Base-by-base conservation (phyloP, 1,140 invertebrate genomes). In the Listronotus bonariensis region DNA sequence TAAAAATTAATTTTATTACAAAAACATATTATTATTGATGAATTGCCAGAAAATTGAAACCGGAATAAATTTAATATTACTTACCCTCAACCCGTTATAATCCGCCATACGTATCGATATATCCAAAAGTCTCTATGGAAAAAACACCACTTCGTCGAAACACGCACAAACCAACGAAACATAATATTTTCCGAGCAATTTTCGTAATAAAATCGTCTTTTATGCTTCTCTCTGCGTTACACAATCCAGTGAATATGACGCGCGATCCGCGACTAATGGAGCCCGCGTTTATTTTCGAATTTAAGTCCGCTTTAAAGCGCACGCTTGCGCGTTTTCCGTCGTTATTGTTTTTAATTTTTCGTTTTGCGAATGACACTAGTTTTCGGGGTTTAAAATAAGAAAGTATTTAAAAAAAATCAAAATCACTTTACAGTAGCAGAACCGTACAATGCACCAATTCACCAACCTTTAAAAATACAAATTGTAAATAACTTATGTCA, bases 41-140 rank as follows among this genome's bases (percentile, higher is more conserved):
- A n/a, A n/a, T 26, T 26, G 40, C 14, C 40, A 41, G 14, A 12
- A 41, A 12, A 41, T 41, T 41, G 1, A 41, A n/a, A n/a, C n/a
- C n/a, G n/a, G n/a, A n/a, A n/a, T n/a, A n/a, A n/a, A n/a, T 41
- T 41, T 41, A 11, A 12, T 3, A 14, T 45, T 15, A 17, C 59
- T 62, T 62, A 62, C 59, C 59, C 59, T 31, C n/a, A 43, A 36
- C 20, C 48, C 14, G 38, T 62, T 52, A 53, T 53, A 51, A 53
- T 62, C 59, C 59, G 59, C 59, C 59, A 62, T 62, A 20, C 59
- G 59, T 52, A 17, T 53, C 17, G 32, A 49, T 20, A 62, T 59
- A 59, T 59, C 57, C 57, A 51, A 59, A 34, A 20, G 11, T n/a
- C n/a, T 41, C 26, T 60, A 60, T 60, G 45, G 34, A 45, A 51